phyloP scores from a whole-genome alignment of 2,888 invertebrate species.

The Drosophila nigricruria region DNA sequence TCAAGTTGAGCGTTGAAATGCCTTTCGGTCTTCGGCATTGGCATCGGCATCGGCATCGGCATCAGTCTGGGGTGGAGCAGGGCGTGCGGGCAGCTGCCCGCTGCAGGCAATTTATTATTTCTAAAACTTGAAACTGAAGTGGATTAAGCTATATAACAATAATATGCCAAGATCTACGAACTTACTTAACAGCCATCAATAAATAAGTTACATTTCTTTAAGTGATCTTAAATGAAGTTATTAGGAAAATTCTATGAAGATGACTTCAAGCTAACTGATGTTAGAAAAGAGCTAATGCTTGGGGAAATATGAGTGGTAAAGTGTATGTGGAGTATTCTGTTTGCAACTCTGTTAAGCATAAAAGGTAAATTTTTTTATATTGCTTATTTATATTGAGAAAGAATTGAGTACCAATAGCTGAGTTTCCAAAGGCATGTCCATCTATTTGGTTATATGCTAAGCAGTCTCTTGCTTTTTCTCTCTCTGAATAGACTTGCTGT shows the following conservation, averaged over 20 bases:
- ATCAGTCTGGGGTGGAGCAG: not conserved
- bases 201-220: constrained; percentile 1
- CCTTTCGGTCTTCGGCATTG: constrained; percentile 27
- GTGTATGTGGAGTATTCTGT: too few species aligned
- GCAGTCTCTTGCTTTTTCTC: too few species aligned
- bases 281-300: too few species aligned
- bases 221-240: not conserved
- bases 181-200: not conserved
- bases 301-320: too few species aligned
- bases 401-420: too few species aligned
- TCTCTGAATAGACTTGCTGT: too few species aligned
- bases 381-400: too few species aligned
- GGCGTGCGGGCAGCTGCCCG: not conserved
- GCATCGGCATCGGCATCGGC: not conserved
- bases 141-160: constrained; percentile 39
- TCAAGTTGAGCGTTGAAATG: constrained; percentile 74
- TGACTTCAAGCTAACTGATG: too few species aligned
- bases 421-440: too few species aligned
- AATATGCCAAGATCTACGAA: constrained; percentile 11
- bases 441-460: too few species aligned
- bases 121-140: constrained; percentile 37
- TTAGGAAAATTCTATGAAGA: not conserved
- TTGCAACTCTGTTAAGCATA: too few species aligned
- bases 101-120: constrained; percentile 47
- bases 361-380: too few species aligned